These are phyloP conservation scores for Ara ararauna DNA, from an alignment of 2,797 vertebrate genomes.

Conservation along the genomic window DNA sequence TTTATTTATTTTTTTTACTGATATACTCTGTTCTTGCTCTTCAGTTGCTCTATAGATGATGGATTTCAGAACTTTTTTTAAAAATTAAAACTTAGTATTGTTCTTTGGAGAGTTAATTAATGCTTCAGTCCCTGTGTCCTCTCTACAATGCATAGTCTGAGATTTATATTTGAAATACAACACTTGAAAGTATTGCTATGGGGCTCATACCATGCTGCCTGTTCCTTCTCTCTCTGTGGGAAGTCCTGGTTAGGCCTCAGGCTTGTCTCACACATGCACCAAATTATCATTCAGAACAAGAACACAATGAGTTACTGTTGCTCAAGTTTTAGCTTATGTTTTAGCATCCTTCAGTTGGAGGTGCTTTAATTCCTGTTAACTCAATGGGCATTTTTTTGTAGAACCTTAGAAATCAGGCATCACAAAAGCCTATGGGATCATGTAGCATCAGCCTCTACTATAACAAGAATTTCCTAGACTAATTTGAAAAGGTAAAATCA, in stretches of 20 bases:
- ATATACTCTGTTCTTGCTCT: neutral
- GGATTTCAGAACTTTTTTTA: neutral
- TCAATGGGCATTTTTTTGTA: neutral
- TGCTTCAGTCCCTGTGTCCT: neutral
- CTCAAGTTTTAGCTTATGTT: neutral
- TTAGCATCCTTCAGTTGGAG: neutral
- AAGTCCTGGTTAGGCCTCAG: conserved; percentile 25
- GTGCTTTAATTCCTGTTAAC: neutral
- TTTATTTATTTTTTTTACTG: neutral
- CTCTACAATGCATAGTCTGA: neutral
- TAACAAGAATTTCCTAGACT: neutral
- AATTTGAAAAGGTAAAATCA: neutral
- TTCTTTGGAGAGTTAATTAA: conserved; percentile 11
- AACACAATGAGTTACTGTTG: neutral
- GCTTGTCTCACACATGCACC: conserved; percentile 17
- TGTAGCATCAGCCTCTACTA: neutral
- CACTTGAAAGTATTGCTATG: conserved; percentile 38
- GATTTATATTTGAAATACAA: conserved; percentile 1
- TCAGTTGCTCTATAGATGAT: neutral
- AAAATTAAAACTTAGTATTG: neutral
- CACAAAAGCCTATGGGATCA: neutral
- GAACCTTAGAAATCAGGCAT: neutral
- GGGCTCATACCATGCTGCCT: neutral
- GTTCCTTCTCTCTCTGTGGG: neutral
- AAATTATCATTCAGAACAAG: conserved; percentile 29